Evolutionary conservation across 2,797 vertebrate genomes (phyloP).

Genomic region (Labroides dimidiatus): DNA sequence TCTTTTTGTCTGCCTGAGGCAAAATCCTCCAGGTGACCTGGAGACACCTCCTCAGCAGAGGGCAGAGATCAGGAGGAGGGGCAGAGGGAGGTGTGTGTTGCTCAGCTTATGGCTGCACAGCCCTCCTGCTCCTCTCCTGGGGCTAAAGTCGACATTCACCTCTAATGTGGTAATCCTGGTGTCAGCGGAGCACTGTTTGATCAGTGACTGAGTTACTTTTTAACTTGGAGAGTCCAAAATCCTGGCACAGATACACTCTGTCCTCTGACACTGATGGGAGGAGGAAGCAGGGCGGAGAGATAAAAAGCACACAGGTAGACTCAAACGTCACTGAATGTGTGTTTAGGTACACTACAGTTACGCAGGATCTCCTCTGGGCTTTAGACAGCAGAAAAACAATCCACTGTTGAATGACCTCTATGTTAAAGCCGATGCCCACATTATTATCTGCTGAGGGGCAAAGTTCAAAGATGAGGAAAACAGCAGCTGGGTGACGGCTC

Average conservation of each 20-base stretch:
- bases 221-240: conserved; percentile 62
- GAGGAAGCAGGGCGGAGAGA: not conserved
- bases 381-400: conserved; percentile 34
- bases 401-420: conserved; percentile 22
- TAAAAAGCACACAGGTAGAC: conserved; percentile 18
- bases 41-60: conserved; percentile 41
- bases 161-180: conserved; percentile 57
- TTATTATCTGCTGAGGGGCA: conserved; percentile 53
- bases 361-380: not conserved
- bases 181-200: conserved; percentile 63
- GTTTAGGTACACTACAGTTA: conserved; percentile 2
- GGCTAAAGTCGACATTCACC: conserved; percentile 62
- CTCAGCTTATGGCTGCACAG: conserved; percentile 13
- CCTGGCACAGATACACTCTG: conserved; percentile 27
- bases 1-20: conserved; percentile 11
- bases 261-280: conserved; percentile 11
- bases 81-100: conserved; percentile 23
- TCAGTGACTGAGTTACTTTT: conserved; percentile 71
- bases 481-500: conserved; percentile 3
- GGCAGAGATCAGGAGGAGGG: conserved; percentile 71
- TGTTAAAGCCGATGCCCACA: conserved; percentile 8
- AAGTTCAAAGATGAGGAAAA: conserved; percentile 60
- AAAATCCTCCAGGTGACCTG: conserved; percentile 25
- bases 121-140: conserved; percentile 12
- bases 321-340: conserved; percentile 26